Percentiles rank a stretch among this genome's conserved stretches.
Conservation (phyloP, 2,113 vertebrate genomes). For the cat (Felis catus) region F.catus_Fca126_mat1.0 CM031417.1:142762001-142762500, state of each 20-base stretch:
- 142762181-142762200: no score
- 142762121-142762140: background rate
- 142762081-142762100: background rate
- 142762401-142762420: background rate
- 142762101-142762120: background rate
- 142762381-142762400: accelerated
- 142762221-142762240: background rate
- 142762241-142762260: background rate
- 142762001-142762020: background rate
- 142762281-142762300: background rate
- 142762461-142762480: background rate
- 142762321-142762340: background rate
- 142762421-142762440: background rate
- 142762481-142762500: background rate
- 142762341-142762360: background rate
- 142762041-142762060: background rate
- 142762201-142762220: background rate
- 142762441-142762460: no score
- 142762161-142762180: accelerated
- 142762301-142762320: background rate
- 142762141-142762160: accelerated
- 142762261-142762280: background rate
- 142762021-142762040: no score
- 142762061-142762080: background rate
- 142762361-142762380: background rate